Evolutionary conservation across 2,888 invertebrate genomes (phyloP).

Genomic region (Agrotis ipsilon): DNA sequence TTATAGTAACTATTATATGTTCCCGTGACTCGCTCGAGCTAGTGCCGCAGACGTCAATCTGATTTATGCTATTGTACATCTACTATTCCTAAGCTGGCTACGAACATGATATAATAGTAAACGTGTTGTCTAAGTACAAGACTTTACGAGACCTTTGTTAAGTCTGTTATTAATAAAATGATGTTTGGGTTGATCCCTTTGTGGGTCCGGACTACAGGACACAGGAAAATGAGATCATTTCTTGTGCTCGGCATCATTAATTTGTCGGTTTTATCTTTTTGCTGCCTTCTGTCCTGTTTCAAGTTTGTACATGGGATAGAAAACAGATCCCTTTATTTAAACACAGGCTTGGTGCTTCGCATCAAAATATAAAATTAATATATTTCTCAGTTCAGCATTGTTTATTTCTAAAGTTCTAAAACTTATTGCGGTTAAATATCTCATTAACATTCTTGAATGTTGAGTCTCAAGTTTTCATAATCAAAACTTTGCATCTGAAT

Average conservation of each 20-base stretch:
- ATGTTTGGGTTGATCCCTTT: not conserved
- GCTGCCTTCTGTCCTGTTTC: not conserved
- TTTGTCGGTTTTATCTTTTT: conserved; percentile 13
- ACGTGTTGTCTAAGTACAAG: no score
- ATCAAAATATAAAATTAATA: not conserved
- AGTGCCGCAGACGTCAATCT: no score
- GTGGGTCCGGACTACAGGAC: no score
- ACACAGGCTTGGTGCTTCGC: not conserved
- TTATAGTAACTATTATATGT: no score
- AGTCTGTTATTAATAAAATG: not conserved
- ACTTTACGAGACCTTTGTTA: no score
- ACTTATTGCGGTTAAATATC: conserved; percentile 23
- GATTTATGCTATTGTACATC: no score
- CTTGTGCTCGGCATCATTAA: conserved; percentile 9
- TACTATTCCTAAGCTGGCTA: not conserved
- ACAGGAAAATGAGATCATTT: conserved; percentile 3
- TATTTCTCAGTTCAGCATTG: not conserved
- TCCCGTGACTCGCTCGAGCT: no score
- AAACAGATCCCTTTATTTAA: not conserved
- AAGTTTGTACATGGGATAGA: not conserved
- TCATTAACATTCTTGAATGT: conserved; percentile 48
- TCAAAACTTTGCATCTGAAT: conserved; percentile 51
- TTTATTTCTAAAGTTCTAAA: conserved; percentile 14
- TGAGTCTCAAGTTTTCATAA: conserved; percentile 44
- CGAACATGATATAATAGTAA: not conserved